Evolutionary conservation across 53 echinoderm and acorn worm species (phyloP), one percentile per base, ranked within the genome.

Genomic region (Henricia sp.): DNA sequence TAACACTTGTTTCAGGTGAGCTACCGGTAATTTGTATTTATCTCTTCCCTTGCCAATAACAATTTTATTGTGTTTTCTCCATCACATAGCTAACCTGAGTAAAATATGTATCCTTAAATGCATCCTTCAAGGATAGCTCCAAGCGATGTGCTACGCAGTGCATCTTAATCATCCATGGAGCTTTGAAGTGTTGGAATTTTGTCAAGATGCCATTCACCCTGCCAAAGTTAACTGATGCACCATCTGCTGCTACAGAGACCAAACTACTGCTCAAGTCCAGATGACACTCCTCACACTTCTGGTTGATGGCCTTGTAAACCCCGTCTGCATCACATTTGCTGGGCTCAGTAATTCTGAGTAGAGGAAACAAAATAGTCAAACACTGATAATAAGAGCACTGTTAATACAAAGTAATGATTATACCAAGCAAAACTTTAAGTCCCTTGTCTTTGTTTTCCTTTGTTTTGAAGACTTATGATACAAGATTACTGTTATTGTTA

Each of bases 181-280:
- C 30, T 16, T n/a, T 24, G 20, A 28, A 37, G 9, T 50, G 16
- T 28, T 84, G 68, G 17, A 89, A 38, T 57, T 68, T 13, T 10
- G 70, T 72, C 67, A 89, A 30, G 16, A 89, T 65, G 12, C 85
- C 85, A 62, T 66, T 52, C 6, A 71, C 50, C 59, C 53, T 84
- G 10, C 89, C 84, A 67, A 74, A 89, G 41, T 89, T 89, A 0
- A 89, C 75, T 17, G 74, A 64, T 35, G 89, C 89, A 39, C 89
- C 89, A 75, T 84, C 84, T 35, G 84, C 89, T 28, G 89, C 89
- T 36, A 60, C 68, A 35, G 84, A 74, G 53, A 89, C 68, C 37
- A 74, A 74, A 75, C 77, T 84, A 20, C n/a, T 62, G 29, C 35
- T 23, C 51, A 89, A 39, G 44, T 73, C 66, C 41, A 89, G 89